Evolutionary conservation across 1,140 invertebrate species (phyloP).

Genomic region (Formica exsecta): DNA sequence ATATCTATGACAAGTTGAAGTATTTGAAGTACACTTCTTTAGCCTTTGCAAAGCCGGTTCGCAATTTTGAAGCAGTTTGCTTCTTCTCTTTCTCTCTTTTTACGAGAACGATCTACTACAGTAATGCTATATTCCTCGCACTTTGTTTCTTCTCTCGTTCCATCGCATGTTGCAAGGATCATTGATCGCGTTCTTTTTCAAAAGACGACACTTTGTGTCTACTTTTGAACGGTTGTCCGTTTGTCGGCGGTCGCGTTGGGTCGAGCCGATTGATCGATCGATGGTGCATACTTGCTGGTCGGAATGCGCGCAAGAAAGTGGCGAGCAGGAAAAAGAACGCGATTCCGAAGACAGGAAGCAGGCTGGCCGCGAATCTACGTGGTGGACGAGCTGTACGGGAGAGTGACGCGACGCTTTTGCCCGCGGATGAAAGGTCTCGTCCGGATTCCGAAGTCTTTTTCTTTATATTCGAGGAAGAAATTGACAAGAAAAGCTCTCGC

Average conservation of each 20-base stretch:
- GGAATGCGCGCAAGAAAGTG: conserved; percentile 70
- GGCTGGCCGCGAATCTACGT: conserved; percentile 51
- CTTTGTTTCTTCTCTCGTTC: conserved; percentile 29
- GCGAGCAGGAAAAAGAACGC: conserved; percentile 44
- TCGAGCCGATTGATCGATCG: conserved; percentile 9
- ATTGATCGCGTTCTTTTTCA: conserved; percentile 8
- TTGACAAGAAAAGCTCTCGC: conserved; percentile 41
- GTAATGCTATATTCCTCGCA: conserved; percentile 27
- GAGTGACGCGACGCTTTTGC: conserved; percentile 44
- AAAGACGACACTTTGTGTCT: conserved; percentile 17
- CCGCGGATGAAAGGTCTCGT: conserved; percentile 36
- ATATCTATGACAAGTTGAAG: background rate
- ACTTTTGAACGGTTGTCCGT: conserved; percentile 1
- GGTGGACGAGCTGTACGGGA: background rate
- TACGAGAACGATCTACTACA: background rate
- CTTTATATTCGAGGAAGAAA: conserved; percentile 37
- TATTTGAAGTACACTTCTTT: background rate
- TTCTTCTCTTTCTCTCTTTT: background rate
- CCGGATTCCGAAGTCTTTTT: conserved; percentile 20
- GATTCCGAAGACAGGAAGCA: conserved; percentile 67
- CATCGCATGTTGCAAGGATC: conserved; percentile 41
- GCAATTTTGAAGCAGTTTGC: background rate
- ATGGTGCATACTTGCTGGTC: conserved; percentile 40
- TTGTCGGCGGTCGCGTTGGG: background rate
- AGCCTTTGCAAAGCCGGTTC: background rate